Conservation (phyloP, 2,797 vertebrate species). For the Falco rusticolus region DNA sequence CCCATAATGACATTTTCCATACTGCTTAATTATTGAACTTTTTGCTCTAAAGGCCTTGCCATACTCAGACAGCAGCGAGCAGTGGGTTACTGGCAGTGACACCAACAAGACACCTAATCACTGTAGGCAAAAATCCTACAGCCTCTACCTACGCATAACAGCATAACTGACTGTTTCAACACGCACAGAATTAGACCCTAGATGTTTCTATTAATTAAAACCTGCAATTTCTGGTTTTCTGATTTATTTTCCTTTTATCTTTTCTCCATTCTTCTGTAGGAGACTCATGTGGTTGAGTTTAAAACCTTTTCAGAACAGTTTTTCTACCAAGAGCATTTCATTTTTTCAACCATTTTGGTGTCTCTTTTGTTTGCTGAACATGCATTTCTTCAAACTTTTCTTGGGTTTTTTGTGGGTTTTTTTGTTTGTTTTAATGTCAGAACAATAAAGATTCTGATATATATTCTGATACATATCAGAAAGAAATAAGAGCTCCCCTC, state of each 20-base stretch:
- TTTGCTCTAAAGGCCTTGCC: not conserved
- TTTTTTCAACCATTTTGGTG: not conserved
- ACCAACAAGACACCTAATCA: not conserved
- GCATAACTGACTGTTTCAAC: not conserved
- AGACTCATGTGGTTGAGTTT: not conserved
- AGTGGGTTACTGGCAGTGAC: not conserved
- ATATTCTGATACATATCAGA: not conserved
- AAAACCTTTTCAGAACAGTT: not conserved
- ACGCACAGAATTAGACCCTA: not conserved
- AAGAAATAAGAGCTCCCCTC: not conserved
- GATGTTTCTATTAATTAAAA: not conserved
- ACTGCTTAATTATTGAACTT: not conserved
- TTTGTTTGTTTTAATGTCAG: not conserved
- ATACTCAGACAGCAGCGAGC: not conserved
- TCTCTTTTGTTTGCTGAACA: not conserved
- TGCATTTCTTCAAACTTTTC: not conserved
- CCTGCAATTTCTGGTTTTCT: not conserved
- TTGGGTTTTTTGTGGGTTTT: not conserved
- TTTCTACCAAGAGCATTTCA: not conserved
- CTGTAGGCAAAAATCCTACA: not conserved
- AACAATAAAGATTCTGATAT: not conserved
- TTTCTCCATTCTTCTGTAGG: not conserved
- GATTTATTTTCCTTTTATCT: not conserved
- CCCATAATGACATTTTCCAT: not conserved
- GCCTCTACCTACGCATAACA: not conserved